Conservation (phyloP, 2,797 vertebrate genomes). For the Graptemys geographica region DNA sequence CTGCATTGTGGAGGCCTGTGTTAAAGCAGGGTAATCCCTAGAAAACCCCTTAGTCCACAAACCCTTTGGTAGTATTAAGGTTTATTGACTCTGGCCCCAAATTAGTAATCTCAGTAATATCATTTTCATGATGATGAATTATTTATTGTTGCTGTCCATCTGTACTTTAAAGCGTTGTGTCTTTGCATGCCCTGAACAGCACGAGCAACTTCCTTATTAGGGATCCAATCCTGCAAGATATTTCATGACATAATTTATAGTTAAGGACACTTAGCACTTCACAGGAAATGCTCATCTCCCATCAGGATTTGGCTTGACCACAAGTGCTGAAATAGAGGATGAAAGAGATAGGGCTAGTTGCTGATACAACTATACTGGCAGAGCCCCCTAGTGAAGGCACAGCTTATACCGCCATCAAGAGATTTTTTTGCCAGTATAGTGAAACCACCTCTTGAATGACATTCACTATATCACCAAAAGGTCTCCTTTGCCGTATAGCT, state of each 20-base stretch:
- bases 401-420: not conserved
- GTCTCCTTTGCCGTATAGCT: not conserved
- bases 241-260: not conserved
- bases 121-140: not conserved
- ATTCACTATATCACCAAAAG: not conserved
- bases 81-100: not conserved
- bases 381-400: not conserved
- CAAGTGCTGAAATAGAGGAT: not conserved
- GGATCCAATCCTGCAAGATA: not conserved
- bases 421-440: not conserved
- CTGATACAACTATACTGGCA: too few species aligned
- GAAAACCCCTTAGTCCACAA: not conserved
- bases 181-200: not conserved
- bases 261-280: not conserved
- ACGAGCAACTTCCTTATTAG: not conserved
- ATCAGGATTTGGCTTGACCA: not conserved
- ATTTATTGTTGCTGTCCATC: not conserved
- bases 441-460: not conserved
- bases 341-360: not conserved
- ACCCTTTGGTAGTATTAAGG: not conserved
- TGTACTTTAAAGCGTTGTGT: not conserved
- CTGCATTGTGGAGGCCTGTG: not conserved
- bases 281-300: not conserved
- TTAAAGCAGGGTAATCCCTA: not conserved
- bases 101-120: not conserved